A percentile compares a stretch with the other conserved stretches of the same genome.
phyloP scores from a whole-genome alignment of 2,888 invertebrate species.

The Acanthosepion lycidas region DNA sequence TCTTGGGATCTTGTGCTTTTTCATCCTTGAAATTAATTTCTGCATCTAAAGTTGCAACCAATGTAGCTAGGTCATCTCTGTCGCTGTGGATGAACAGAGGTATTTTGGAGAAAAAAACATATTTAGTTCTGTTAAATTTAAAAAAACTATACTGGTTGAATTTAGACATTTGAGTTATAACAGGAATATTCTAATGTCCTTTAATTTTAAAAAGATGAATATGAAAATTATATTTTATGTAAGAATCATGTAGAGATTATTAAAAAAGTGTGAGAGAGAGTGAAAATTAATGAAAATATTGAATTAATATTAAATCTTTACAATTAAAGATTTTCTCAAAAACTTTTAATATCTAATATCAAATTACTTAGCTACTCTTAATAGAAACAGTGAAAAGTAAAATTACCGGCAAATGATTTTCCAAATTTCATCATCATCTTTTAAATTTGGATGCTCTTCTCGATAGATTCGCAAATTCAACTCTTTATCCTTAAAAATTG shows the following conservation, averaged over 20 bases:
- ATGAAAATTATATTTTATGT: background rate
- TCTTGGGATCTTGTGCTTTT: conserved; percentile 50
- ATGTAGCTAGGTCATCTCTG: conserved; percentile 82
- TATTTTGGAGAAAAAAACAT: background rate
- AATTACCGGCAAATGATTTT: conserved; percentile 88
- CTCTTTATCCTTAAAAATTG: conserved; percentile 79
- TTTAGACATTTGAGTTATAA: background rate
- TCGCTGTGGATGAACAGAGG: conserved; percentile 78
- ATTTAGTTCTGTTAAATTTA: background rate
- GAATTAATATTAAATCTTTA: background rate
- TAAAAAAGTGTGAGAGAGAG: no score
- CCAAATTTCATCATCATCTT: conserved; percentile 92
- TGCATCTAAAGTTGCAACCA: conserved; percentile 57
- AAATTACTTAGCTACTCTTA: background rate
- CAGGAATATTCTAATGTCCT: background rate
- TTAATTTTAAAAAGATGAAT: background rate
- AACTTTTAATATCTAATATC: background rate
- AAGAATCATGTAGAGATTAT: background rate
- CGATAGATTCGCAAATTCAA: conserved; percentile 93
- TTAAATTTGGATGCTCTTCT: conserved; percentile 81
- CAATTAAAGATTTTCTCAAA: background rate
- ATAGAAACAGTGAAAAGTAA: background rate
- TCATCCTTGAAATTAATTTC: conserved; percentile 52
- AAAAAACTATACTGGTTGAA: background rate
- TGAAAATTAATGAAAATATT: background rate